Base-by-base conservation (phyloP, 1,140 invertebrate genomes). In the Mylabris phalerata region DNA sequence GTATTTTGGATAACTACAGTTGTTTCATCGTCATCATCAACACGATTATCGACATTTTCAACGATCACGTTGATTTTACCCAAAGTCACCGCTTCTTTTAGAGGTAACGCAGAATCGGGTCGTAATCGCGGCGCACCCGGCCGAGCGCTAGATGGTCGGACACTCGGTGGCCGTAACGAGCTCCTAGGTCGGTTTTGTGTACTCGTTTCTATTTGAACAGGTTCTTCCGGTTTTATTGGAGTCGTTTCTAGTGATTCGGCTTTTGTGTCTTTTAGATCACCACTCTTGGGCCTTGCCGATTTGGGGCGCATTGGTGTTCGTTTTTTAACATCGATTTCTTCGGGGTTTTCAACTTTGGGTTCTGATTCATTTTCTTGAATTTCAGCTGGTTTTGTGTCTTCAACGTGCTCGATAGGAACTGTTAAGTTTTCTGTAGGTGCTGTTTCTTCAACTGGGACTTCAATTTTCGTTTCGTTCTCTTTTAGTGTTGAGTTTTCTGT, bases 41-140 rank as follows among this genome's bases (percentile, higher is more conserved):
- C 73, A 59, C 81, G 78, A 24, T 70, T 71, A 13, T 82, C 79
- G 46, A 81, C 79, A 64, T 81, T 84, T 70, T 88, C 86, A 3
- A 83, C 74, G 59, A 88, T 88, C 0, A 89, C 83, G 65, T 84
- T 86, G 10, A 86, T 82, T 72, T 81, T 81, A 9, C 79, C 80
- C 59, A 82, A 70, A 45, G 79, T 72, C 0, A 80, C 55, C 42
- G 75, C 61, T 56, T 75, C 75, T 41, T 74, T 70, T 3, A 75
- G 64, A 41, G 80, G 76, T 57, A 80, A 69, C 25, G 77, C 73
- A 50, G 78, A 79, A 63, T 79, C 72, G 71, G 80, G 75, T 73
- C 80, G 62, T 55, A 87, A 73, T 54, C 84, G 78, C 5, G 89
- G 89, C 25, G 89, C 88, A 46, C 87, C 87, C 1, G 89, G 89